Base-by-base conservation (phyloP, 2,113 vertebrate genomes). In the Cryptomyrus ogoouensis region DNA sequence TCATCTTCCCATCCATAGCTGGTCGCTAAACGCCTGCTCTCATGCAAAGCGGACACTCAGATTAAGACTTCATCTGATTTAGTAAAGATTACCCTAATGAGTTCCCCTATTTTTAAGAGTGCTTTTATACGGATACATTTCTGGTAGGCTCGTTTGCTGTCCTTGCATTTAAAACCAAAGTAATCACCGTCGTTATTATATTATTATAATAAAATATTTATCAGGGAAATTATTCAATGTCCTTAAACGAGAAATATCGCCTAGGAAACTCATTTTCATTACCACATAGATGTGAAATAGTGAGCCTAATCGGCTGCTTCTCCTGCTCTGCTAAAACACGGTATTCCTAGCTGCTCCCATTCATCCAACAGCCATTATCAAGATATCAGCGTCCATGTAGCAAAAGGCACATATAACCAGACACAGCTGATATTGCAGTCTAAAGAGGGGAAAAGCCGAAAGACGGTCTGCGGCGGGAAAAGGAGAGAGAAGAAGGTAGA, bases 391-490 rank as follows among this genome's bases (percentile, higher is more conserved):
- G 89, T n/a, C 17, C 24, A 46, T n/a, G 24, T 62, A 84, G 83
- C 44, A 47, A 84, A 89, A 90, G 15, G 88, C 49, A 52, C 89
- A 46, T 24, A 49, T 91, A 53, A 90, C 9, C 62, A 49, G 49
- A 66, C 85, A 53, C 87, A 90, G 42, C 93, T 91, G 92, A 87
- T 88, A 89, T 47, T 19, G 24, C 2, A 39, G 27, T 31, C 27
- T 4, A 24, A 9, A 42, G n/a, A 27, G n/a, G 8, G 1, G 35
- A 89, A 6, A n/a, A 50, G 2, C 10, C 21, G 21, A 3, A 35
- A 50, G 2, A 19, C 21, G 21, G 35, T 90, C 87, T 90, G 90
- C 91, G 50, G 89, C 15, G 31, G 90, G 88, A 91, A 92, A 94
- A 44, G 53, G 2, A 77, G 44, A 9, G 15, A 66, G 89, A 46